Percentiles rank a stretch among this genome's conserved stretches.
These are phyloP conservation scores for Meghimatium bilineatum DNA, from an alignment of 2,888 invertebrate genomes.

Conservation along the genomic window DNA sequence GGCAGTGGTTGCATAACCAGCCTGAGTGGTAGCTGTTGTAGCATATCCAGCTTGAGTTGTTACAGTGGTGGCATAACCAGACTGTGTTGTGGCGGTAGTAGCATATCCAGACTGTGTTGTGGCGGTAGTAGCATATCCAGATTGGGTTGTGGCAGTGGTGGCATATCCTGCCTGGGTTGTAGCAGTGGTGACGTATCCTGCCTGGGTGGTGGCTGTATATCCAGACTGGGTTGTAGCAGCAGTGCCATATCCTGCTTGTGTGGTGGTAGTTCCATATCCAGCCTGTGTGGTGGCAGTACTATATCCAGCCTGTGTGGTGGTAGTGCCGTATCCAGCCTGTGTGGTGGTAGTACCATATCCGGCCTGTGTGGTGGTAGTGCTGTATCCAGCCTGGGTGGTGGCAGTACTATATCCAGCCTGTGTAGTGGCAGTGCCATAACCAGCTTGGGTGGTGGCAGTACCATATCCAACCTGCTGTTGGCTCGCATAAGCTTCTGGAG, in stretches of 20 bases:
- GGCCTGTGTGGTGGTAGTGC: conserved; percentile 7
- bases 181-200: too few relatives aligned
- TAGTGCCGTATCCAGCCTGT: conserved; percentile 5
- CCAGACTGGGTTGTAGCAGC: conserved; percentile 20
- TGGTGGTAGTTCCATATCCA: conserved; percentile 11
- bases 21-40: neutral
- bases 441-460: conserved; percentile 12
- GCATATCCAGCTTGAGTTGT: conserved; percentile 12
- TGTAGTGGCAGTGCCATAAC: neutral
- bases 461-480: conserved; percentile 34
- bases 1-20: neutral
- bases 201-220: conserved; percentile 19
- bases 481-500: conserved; percentile 24
- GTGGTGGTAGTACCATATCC: conserved; percentile 23
- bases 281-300: conserved; percentile 12
- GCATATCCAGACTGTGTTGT: conserved; percentile 18
- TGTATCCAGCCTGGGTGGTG: neutral
- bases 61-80: conserved; percentile 5
- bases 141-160: neutral
- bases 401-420: too few relatives aligned
- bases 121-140: neutral
- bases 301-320: conserved; percentile 21
- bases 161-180: conserved; percentile 5
- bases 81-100: conserved; percentile 11
- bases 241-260: conserved; percentile 1